Conservation (phyloP, 1,140 invertebrate genomes). For the Popillia japonica region DNA sequence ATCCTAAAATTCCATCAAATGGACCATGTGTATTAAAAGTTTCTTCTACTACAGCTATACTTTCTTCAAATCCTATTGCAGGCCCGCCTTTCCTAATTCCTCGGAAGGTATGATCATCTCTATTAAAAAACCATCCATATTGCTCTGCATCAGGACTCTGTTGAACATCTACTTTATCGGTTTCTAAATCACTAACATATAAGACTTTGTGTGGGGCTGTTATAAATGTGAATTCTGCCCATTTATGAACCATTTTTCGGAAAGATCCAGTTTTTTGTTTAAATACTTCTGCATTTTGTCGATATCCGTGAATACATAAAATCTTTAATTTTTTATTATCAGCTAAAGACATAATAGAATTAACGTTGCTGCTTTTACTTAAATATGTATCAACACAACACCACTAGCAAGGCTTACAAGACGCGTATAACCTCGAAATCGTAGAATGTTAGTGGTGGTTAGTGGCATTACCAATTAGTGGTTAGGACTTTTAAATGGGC, state of each 20-base stretch:
- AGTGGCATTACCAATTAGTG: no score
- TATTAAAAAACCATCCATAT: constrained; percentile 92
- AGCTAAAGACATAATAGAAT: no score
- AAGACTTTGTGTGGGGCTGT: constrained; percentile 78
- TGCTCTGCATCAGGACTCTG: constrained; percentile 58
- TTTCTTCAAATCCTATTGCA: constrained; percentile 83
- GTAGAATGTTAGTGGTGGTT: no score
- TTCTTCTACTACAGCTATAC: constrained; percentile 72
- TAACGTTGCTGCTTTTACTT: no score
- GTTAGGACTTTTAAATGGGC: no score
- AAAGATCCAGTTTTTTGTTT: constrained; percentile 82
- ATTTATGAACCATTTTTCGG: constrained; percentile 77
- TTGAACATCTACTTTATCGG: constrained; percentile 61
- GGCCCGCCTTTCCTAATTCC: constrained; percentile 79
- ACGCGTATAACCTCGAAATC: no score
- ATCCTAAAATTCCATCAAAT: constrained; percentile 89
- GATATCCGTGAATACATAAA: constrained; percentile 81
- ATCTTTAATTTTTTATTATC: constrained; percentile 66
- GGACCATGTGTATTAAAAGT: constrained; percentile 78
- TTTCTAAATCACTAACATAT: constrained; percentile 63
- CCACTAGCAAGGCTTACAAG: no score
- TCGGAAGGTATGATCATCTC: constrained; percentile 78
- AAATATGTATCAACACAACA: no score
- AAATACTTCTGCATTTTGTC: constrained; percentile 79
- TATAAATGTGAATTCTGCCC: constrained; percentile 77